These are phyloP conservation scores for Nasonovia ribisnigri DNA, from an alignment of 2,888 invertebrate species.

Conservation along the genomic window DNA sequence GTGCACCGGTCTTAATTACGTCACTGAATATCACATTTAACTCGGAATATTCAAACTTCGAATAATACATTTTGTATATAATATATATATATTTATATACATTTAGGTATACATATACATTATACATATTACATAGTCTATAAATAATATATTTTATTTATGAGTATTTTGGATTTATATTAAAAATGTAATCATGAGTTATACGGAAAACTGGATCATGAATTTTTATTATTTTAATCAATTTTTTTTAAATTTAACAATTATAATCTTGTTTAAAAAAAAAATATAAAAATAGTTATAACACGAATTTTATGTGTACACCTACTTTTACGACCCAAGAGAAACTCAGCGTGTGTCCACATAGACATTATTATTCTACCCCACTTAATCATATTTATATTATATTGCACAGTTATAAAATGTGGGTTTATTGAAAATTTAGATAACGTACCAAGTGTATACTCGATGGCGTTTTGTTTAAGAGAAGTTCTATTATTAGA, in stretches of 20 bases:
- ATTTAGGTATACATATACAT: too few relatives aligned
- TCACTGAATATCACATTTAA: neutral
- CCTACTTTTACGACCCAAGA: neutral
- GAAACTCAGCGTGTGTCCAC: constrained; percentile 42
- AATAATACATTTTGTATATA: neutral
- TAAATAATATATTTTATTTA: neutral
- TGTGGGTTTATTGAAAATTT: neutral
- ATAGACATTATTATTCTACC: neutral
- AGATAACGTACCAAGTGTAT: too few relatives aligned
- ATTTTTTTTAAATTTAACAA: constrained; percentile 23
- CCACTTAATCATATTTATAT: neutral
- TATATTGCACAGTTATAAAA: neutral
- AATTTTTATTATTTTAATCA: neutral
- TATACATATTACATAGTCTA: too few relatives aligned
- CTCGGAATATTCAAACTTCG: neutral
- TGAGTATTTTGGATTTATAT: neutral
- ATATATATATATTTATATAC: too few relatives aligned
- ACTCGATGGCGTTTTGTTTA: neutral
- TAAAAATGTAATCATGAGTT: constrained; percentile 1
- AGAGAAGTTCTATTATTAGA: neutral
- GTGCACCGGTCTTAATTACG: too few relatives aligned
- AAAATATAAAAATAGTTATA: neutral
- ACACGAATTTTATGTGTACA: neutral
- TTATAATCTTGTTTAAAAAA: constrained; percentile 6
- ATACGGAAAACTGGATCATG: neutral